Conservation (phyloP, 2,888 invertebrate species). For the Cryptops parisi region DNA sequence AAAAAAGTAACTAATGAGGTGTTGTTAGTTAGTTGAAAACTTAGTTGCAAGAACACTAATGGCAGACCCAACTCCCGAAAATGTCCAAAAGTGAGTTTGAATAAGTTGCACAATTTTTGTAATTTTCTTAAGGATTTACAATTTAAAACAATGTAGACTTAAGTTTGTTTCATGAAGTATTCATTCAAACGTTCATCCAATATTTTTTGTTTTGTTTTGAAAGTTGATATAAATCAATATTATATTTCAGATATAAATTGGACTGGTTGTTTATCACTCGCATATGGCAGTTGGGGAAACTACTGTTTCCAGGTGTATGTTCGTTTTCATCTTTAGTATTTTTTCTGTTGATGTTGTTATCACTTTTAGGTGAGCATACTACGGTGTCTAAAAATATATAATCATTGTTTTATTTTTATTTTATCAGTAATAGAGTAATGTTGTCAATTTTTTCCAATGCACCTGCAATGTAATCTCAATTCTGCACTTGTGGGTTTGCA, state of each 20-base stretch:
- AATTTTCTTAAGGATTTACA: too few relatives aligned
- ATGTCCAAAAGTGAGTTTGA: too few relatives aligned
- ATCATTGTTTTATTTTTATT: neutral
- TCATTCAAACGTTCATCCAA: neutral
- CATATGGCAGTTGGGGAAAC: neutral
- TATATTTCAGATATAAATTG: too few relatives aligned
- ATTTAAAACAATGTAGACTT: neutral
- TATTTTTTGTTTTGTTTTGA: neutral
- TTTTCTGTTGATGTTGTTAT: neutral
- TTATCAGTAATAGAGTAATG: too few relatives aligned
- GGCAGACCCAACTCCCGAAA: too few relatives aligned
- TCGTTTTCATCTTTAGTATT: neutral
- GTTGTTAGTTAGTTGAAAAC: too few relatives aligned
- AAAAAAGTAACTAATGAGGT: too few relatives aligned
- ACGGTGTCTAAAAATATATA: neutral
- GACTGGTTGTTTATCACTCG: neutral
- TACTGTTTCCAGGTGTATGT: neutral
- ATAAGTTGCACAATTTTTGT: too few relatives aligned
- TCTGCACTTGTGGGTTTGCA: too few relatives aligned
- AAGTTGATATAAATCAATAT: neutral
- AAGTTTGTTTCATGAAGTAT: neutral
- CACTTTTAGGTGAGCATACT: neutral
- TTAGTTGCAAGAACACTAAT: too few relatives aligned
- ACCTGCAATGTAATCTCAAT: too few relatives aligned
- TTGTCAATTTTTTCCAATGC: too few relatives aligned